Conservation (phyloP, 2,888 invertebrate genomes). For the Eupeodes latifasciatus region DNA sequence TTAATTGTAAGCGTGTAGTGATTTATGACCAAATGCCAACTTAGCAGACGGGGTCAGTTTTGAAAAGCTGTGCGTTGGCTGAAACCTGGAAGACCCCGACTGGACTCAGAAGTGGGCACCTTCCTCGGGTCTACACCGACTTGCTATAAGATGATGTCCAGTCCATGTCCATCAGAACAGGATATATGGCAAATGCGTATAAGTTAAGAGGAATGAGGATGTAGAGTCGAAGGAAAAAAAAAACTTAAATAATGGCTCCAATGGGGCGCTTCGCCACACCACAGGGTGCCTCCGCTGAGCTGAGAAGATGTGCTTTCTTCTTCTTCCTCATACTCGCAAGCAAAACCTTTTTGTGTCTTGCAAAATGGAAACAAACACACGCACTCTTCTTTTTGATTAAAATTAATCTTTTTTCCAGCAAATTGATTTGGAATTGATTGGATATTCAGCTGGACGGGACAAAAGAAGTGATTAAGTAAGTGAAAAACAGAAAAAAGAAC, state of each 20-base stretch:
- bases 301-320: not conserved
- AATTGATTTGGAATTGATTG: slow-evolving; percentile 49
- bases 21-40: slow-evolving; percentile 67
- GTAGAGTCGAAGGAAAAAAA: slow-evolving; percentile 26
- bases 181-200: slow-evolving; percentile 23
- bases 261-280: slow-evolving; percentile 65
- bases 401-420: slow-evolving; percentile 47
- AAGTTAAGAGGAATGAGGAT: slow-evolving; percentile 33
- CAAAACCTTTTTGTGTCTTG: slow-evolving; percentile 26
- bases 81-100: slow-evolving; percentile 3
- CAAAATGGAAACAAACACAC: slow-evolving; percentile 5
- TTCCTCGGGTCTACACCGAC: not conserved
- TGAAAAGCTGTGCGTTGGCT: not conserved
- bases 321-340: not conserved
- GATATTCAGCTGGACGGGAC: not conserved
- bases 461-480: slow-evolving; percentile 23
- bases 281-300: slow-evolving; percentile 46
- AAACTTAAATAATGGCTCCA: slow-evolving; percentile 59
- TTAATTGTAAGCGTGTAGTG: slow-evolving; percentile 72
- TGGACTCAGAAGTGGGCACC: slow-evolving; percentile 7
- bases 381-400: slow-evolving; percentile 9
- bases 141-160: not conserved
- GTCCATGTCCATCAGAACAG: not conserved
- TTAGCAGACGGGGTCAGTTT: slow-evolving; percentile 56
- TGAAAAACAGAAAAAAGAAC: not conserved